Evolutionary conservation across 1,140 invertebrate species (phyloP).

Genomic region (Diploscapter pachys): DNA sequence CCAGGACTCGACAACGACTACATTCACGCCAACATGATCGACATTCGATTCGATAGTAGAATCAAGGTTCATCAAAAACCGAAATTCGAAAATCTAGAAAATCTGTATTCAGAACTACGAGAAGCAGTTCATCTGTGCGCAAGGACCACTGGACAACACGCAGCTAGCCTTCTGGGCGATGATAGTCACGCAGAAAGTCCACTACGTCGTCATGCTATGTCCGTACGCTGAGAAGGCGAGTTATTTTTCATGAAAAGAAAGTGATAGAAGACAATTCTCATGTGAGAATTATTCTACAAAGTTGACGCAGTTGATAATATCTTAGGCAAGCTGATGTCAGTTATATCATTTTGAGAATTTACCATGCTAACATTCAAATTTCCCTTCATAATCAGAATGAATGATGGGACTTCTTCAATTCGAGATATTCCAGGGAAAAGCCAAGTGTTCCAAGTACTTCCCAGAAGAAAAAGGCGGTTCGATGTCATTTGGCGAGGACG

Average conservation of each 20-base stretch:
- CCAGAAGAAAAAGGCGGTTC: constrained; percentile 8
- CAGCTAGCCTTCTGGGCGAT: constrained; percentile 92
- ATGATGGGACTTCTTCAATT: constrained; percentile 8
- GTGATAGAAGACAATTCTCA: background rate
- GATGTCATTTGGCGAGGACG: background rate
- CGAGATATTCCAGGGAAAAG: background rate
- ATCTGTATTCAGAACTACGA: constrained; percentile 30
- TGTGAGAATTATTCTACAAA: too few species aligned
- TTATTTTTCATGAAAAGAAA: background rate
- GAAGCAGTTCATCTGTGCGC: constrained; percentile 78
- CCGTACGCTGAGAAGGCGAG: constrained; percentile 13
- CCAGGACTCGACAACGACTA: constrained; percentile 20
- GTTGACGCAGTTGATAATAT: background rate
- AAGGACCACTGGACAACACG: constrained; percentile 84
- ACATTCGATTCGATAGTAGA: background rate
- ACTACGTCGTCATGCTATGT: constrained; percentile 84
- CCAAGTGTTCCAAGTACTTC: constrained; percentile 31
- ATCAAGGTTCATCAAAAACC: too few species aligned
- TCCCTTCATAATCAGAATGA: background rate
- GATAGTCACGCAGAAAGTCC: constrained; percentile 85
- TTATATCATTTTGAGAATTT: constrained; percentile 39
- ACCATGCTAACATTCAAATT: background rate
- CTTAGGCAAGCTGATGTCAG: constrained; percentile 42
- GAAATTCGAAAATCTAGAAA: background rate
- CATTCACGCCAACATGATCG: constrained; percentile 30